Percentiles rank a stretch among this genome's conserved stretches.
Evolutionary conservation across 2,113 vertebrate genomes (phyloP).

Genomic region (Macrotus californicus): DNA sequence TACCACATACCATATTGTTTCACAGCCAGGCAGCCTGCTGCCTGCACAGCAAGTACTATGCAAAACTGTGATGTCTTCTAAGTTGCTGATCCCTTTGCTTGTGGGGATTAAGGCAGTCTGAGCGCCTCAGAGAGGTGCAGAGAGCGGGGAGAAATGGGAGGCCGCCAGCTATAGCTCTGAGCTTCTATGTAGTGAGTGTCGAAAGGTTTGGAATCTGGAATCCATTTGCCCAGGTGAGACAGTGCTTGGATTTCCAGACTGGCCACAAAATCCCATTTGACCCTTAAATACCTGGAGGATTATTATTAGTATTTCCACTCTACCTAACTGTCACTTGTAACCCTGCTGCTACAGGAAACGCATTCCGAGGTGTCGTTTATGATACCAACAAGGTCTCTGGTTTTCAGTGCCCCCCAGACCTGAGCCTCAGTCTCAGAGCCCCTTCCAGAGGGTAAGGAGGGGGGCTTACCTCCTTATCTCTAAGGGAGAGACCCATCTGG

Average conservation of each 20-base stretch:
- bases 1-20: accelerated
- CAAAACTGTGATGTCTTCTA: neutral
- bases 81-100: neutral
- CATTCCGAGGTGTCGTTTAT: neutral
- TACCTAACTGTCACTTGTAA: neutral
- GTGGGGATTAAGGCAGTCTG: neutral
- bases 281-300: neutral
- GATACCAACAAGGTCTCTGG: neutral
- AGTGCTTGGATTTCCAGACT: neutral
- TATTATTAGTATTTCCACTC: neutral
- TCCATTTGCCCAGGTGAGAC: neutral
- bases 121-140: neutral
- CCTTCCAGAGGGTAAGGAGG: neutral
- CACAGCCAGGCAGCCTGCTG: neutral
- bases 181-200: neutral
- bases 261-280: neutral
- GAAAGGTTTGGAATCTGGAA: neutral
- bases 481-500: neutral
- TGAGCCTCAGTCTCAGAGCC: neutral
- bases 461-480: neutral
- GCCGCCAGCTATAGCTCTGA: neutral
- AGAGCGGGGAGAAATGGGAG: neutral
- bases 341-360: neutral
- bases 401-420: neutral
- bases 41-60: neutral